Percentiles rank a stretch among this genome's conserved stretches.
Evolutionary conservation across 2,797 vertebrate species (phyloP).

Genomic region (Perodicticus potto): DNA sequence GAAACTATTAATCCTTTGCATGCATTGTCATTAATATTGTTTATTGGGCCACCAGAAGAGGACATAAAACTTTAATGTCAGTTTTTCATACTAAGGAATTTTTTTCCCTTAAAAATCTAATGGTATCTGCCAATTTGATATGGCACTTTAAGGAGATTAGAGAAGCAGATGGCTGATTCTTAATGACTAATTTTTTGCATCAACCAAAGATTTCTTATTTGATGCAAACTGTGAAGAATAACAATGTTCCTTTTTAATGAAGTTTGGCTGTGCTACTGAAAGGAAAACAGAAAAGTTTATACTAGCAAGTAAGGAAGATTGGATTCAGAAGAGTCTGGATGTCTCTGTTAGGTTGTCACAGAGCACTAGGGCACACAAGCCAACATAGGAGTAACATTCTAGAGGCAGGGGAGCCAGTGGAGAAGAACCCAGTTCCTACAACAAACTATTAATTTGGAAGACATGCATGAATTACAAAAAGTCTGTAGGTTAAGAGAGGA

Average conservation of each 20-base stretch:
- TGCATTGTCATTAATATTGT: conserved; percentile 76
- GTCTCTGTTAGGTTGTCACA: neutral
- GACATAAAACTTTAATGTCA: conserved; percentile 79
- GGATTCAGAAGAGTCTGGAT: neutral
- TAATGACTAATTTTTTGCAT: conserved; percentile 80
- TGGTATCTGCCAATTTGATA: conserved; percentile 77
- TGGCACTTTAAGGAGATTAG: conserved; percentile 73
- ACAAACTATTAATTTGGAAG: neutral
- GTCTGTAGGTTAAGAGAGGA: neutral
- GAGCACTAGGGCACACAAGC: neutral
- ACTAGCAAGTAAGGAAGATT: conserved; percentile 48
- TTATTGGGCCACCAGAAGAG: conserved; percentile 80
- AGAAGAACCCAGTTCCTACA: neutral
- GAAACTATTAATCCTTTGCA: conserved; percentile 80
- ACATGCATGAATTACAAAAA: neutral
- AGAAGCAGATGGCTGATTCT: conserved; percentile 83
- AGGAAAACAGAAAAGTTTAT: conserved; percentile 55
- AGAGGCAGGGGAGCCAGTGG: neutral
- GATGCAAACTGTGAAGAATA: conserved; percentile 65
- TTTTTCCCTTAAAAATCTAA: conserved; percentile 79
- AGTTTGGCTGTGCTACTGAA: neutral
- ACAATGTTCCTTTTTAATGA: conserved; percentile 65
- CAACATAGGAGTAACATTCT: neutral
- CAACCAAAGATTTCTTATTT: conserved; percentile 76
- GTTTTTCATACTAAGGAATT: conserved; percentile 70